phyloP scores from a whole-genome alignment of 2,797 vertebrate species.

The Chromobotia macracanthus region DNA sequence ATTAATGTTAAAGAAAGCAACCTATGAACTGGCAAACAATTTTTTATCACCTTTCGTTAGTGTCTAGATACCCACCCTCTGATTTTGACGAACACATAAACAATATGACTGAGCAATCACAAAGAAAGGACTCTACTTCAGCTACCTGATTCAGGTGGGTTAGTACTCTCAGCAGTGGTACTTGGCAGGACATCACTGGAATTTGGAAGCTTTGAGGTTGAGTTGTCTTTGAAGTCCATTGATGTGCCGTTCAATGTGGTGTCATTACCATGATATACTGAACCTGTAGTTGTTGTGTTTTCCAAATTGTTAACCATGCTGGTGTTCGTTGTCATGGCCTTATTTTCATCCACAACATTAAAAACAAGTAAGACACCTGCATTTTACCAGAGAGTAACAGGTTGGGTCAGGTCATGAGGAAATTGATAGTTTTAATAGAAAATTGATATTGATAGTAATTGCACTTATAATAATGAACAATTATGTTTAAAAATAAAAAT shows the following conservation, averaged over 20 bases:
- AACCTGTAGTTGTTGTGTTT: not conserved
- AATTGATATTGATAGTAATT: not conserved
- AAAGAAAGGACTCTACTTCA: not conserved
- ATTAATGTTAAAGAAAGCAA: not conserved
- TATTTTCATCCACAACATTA: not conserved
- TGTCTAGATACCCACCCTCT: not conserved
- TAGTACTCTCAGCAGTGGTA: not conserved
- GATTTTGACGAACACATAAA: not conserved
- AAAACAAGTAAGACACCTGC: constrained; percentile 10
- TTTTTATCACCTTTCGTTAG: not conserved
- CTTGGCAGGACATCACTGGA: not conserved
- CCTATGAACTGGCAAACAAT: not conserved
- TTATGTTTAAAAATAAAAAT: too few species aligned
- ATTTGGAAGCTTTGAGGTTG: not conserved
- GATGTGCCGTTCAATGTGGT: not conserved
- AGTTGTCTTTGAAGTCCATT: not conserved
- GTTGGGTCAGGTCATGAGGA: not conserved
- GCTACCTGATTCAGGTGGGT: constrained; percentile 1
- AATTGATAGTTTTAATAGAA: not conserved
- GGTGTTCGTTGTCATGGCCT: not conserved
- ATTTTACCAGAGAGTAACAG: constrained; percentile 1
- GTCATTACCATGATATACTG: not conserved
- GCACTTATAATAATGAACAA: too few species aligned
- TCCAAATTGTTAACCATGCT: too few species aligned
- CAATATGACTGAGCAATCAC: not conserved